phyloP scores from a whole-genome alignment of 2,113 vertebrate genomes.

The Siniperca knerii region DNA sequence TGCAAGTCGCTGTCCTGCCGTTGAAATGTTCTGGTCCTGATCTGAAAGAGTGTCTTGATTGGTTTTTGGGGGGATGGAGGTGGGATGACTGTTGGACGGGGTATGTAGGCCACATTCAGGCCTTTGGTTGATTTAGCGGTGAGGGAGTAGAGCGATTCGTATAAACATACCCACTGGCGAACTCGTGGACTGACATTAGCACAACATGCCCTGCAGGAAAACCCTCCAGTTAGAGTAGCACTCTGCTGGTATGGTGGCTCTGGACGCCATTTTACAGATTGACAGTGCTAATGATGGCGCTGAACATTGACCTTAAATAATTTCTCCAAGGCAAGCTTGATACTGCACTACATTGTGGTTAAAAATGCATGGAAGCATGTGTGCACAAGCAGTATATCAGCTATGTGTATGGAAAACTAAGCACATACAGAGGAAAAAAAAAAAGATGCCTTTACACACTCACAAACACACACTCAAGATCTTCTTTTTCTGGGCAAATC shows the following conservation, averaged over 20 bases:
- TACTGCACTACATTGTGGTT: not conserved
- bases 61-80: not conserved
- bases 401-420: not conserved
- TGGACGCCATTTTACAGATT: constrained; percentile 9
- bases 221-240: not conserved
- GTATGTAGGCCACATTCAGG: constrained; percentile 42
- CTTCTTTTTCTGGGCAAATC: constrained; percentile 23
- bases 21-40: constrained; percentile 20
- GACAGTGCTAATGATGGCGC: constrained; percentile 30
- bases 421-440: not conserved
- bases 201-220: constrained; percentile 35
- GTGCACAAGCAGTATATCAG: not conserved
- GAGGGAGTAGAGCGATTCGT: not conserved
- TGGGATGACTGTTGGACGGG: not conserved
- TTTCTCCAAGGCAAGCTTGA: constrained; percentile 17
- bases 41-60: constrained; percentile 41
- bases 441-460: constrained; percentile 23
- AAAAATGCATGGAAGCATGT: constrained; percentile 29
- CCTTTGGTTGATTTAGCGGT: no score
- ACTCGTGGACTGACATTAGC: constrained; percentile 16
- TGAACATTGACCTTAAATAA: constrained; percentile 17
- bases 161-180: constrained; percentile 20
- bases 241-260: not conserved
- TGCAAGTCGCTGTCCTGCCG: constrained; percentile 16
- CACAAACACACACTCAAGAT: not conserved